Evolutionary conservation across 2,797 vertebrate genomes (phyloP), one percentile per base, ranked within the genome.

Genomic region (Hephaestus fuliginosus): DNA sequence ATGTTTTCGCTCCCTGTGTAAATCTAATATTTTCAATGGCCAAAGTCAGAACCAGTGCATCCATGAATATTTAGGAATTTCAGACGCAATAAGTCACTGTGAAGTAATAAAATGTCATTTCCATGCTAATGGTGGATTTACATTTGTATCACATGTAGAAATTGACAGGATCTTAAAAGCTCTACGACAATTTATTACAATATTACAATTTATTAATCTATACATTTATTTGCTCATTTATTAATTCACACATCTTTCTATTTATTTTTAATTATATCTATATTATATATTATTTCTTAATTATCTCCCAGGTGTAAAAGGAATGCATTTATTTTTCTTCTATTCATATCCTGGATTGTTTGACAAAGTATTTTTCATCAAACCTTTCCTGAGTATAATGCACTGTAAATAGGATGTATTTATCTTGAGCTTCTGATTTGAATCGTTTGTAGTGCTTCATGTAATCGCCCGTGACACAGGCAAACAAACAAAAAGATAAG

Each of bases 81-180:
- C 33, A 80, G 25, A 76, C 77, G 62, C 76, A 85, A 88, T 75
- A 78, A 75, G 76, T 86, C 73, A 82, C 74, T 56, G 56, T 81
- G 78, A 61, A 78, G 84, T 77, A 74, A 88, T 87, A 76, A 80
- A 79, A 84, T 86, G 74, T 75, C 2, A 92, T 91, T 91, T 89
- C 72, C 70, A 87, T 88, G 56, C 80, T 90, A 87, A 91, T 91
- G 60, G 57, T 58, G 44, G 13, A 84, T 88, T 88, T 84, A 18
- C 69, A 88, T 79, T 73, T 70, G 66, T 74, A 62, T 83, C 66
- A 44, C 52, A 57, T 82, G 62, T 58, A 25, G 44, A 76, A 81
- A 58, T 46, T 28, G 62, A 28, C 39, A 11, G 55, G 17, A n/a
- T 61, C 8, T 55, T 17, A 56, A 49, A n/a, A 39, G 9, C 25